Evolutionary conservation across 2,797 vertebrate species (phyloP).

Genomic region (Rallus crepitans): DNA sequence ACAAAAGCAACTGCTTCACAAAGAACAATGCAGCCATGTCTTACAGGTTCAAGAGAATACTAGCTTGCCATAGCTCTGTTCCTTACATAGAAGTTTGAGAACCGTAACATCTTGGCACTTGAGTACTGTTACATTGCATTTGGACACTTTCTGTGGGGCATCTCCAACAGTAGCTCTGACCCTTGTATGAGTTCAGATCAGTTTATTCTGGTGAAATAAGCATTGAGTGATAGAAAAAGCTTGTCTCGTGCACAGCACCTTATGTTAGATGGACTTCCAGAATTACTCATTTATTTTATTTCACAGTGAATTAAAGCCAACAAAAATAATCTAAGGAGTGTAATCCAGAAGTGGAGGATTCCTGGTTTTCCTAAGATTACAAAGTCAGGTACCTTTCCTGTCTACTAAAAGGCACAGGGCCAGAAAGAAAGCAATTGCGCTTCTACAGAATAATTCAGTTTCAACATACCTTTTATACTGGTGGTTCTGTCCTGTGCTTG

Average conservation of each 20-base stretch:
- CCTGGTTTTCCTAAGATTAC: neutral
- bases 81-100: accelerated
- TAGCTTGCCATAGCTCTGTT: neutral
- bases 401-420: neutral
- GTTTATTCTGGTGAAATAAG: neutral
- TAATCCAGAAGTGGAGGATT: neutral
- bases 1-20: neutral
- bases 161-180: neutral
- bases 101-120: neutral
- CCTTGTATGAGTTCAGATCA: neutral
- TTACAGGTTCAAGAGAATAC: neutral
- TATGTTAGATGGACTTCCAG: neutral
- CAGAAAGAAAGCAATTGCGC: neutral
- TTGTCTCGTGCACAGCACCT: neutral
- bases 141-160: neutral
- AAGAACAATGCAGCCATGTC: neutral
- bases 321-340: neutral
- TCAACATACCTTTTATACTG: neutral
- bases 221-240: neutral
- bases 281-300: neutral
- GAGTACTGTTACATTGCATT: neutral
- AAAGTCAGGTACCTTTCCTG: neutral
- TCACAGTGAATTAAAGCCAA: neutral
- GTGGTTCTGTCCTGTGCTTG: neutral
- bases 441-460: neutral